phyloP scores from a whole-genome alignment of 2,113 vertebrate species.

The Lepisosteus oculatus region DNA sequence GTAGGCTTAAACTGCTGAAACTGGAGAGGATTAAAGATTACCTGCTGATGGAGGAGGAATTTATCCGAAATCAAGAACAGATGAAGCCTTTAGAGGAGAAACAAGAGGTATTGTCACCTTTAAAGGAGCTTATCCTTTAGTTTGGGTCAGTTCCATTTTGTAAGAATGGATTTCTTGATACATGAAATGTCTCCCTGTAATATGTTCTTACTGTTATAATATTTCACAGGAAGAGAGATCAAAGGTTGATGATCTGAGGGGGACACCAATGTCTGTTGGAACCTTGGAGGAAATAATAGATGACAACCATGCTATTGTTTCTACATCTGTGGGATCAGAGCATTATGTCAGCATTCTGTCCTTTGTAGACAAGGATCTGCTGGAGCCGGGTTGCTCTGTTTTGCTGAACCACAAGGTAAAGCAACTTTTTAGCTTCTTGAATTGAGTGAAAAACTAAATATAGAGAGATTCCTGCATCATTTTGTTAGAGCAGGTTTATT shows the following conservation, averaged over 20 bases:
- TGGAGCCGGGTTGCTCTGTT: constrained; percentile 95
- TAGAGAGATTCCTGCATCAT: background rate
- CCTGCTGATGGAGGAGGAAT: constrained; percentile 96
- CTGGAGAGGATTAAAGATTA: constrained; percentile 97
- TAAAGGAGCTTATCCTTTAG: background rate
- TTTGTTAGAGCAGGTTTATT: no score
- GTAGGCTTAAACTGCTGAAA: constrained; percentile 90
- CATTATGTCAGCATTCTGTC: constrained; percentile 97
- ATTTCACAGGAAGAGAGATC: constrained; percentile 86
- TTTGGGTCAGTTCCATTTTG: background rate
- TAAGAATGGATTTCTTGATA: background rate
- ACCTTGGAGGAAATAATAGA: constrained; percentile 97
- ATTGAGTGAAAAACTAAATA: no score
- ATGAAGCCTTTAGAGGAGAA: constrained; percentile 99
- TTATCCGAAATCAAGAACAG: constrained; percentile 97
- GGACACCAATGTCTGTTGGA: constrained; percentile 95
- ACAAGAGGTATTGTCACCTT: constrained; percentile 76
- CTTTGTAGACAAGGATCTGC: constrained; percentile 94
- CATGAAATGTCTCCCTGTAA: background rate
- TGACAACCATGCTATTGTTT: constrained; percentile 96
- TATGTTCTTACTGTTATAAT: constrained; percentile 1
- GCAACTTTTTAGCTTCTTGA: no score
- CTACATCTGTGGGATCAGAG: constrained; percentile 94
- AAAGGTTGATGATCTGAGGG: constrained; percentile 94
- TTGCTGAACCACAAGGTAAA: constrained; percentile 94